Evolutionary conservation across 2,113 vertebrate genomes (phyloP).

Genomic region (Chloebia gouldiae): DNA sequence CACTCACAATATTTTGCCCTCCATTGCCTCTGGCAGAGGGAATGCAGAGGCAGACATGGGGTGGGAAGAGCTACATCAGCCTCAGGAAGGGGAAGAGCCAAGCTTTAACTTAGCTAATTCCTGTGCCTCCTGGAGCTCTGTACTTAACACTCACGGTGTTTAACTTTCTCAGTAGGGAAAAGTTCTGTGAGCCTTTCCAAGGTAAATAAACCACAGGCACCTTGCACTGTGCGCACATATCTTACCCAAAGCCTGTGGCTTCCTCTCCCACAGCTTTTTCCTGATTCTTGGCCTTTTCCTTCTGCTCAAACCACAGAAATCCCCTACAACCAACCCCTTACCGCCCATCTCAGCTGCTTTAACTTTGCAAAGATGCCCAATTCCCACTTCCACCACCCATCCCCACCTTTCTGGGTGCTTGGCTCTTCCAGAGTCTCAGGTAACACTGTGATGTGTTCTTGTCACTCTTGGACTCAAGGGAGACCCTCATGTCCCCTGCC

Average conservation of each 20-base stretch:
- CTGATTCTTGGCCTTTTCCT: not conserved
- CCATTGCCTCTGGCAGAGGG: rapidly evolving
- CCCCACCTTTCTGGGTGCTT: not conserved
- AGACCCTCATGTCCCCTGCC: not conserved
- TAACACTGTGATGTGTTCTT: not conserved
- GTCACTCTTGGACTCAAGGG: not conserved
- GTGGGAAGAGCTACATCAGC: not conserved
- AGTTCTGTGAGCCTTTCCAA: not conserved
- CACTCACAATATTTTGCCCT: not conserved
- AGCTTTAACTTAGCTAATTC: not conserved
- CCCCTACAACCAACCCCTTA: not conserved
- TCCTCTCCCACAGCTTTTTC: not conserved
- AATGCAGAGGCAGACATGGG: not conserved
- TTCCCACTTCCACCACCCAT: not conserved
- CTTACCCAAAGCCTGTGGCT: not conserved
- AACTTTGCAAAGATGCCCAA: not conserved
- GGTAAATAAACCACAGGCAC: not conserved
- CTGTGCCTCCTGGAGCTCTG: not conserved
- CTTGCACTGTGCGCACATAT: rapidly evolving
- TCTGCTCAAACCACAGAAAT: not conserved
- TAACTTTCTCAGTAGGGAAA: not conserved
- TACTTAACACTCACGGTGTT: not conserved
- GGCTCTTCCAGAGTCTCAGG: not conserved
- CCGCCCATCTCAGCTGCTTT: not conserved
- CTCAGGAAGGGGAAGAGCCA: not conserved